phyloP scores from a whole-genome alignment of 2,113 vertebrate genomes.

The Propithecus coquereli region DNA sequence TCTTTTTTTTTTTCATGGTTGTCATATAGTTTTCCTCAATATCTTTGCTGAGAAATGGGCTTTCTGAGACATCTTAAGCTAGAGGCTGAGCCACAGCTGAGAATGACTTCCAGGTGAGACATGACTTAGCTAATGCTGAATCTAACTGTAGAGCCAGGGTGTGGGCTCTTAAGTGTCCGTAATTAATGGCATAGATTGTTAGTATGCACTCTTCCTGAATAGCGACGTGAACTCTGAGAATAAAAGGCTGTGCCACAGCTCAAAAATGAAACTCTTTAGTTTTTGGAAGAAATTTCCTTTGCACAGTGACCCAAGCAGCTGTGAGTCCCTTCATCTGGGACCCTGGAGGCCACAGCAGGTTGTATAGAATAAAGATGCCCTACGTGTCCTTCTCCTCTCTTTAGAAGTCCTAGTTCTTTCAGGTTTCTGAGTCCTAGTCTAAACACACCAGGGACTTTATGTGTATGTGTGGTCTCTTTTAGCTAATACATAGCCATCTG shows the following conservation, averaged over 20 bases:
- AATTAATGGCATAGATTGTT: neutral
- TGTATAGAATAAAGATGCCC: neutral
- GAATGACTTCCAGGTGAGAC: neutral
- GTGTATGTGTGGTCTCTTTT: neutral
- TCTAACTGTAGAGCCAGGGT: neutral
- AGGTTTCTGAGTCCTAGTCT: neutral
- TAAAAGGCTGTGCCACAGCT: neutral
- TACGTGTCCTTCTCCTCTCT: neutral
- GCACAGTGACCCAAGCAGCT: neutral
- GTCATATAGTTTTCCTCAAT: neutral
- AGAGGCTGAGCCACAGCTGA: neutral
- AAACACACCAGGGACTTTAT: neutral
- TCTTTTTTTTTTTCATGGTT: neutral
- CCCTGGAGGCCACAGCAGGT: neutral
- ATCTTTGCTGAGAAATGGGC: neutral
- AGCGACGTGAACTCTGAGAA: neutral
- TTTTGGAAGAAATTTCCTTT: neutral
- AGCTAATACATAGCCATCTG: neutral
- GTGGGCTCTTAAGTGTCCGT: neutral
- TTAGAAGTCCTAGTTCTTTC: neutral
- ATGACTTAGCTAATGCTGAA: neutral
- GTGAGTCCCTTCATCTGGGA: neutral
- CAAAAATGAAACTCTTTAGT: neutral
- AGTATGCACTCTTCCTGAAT: neutral
- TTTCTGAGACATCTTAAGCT: neutral